Base-by-base conservation (phyloP, 2,113 vertebrate genomes). In the Perccottus glenii region DNA sequence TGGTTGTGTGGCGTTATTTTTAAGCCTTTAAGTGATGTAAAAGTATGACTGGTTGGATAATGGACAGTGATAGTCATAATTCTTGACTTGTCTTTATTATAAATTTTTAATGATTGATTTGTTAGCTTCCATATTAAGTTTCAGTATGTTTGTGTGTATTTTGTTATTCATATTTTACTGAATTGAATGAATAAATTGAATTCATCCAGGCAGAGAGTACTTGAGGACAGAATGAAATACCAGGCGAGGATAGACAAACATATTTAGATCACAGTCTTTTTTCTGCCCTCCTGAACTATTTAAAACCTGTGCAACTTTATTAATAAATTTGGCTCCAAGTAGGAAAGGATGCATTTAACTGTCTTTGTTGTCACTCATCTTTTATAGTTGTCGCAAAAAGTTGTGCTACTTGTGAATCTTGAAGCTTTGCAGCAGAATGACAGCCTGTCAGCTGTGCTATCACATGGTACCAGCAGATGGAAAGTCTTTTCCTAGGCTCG, bases 401-500 rank as follows among this genome's bases (percentile, higher is more conserved):
- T 73, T 67, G 48, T 50, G 65, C 33, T 46, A 7, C 9, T 55
- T 55, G 35, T 55, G 14, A 12, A 43, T 32, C 52, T 66, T 71
- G 32, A 66, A 67, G 44, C 58, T 82, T 55, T 36, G 16, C 58
- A 67, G 55, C 61, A 64, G 62, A 60, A 57, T 73, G 83, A 82
- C 81, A 78, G 78, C 69, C 44, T 78, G 87, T 87, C 90, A 90
- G 87, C 90, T 91, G 89, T 84, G 60, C 50, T 78, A 83, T 87
- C 5, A 77, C 73, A 68, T 77, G 73, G 69, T 82, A 85, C 85
- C 87, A 87, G 88, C 87, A 89, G 85, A 91, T 90, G 90, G 88
- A 91, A 90, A 88, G 61, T 80, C 83, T 84, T 75, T 78, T 60
- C 80, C 69, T 57, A 63, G 73, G 62, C 55, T 45, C 60, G 47